Base-by-base conservation (phyloP, 2,113 vertebrate species). In the Elanoides forficatus region DNA sequence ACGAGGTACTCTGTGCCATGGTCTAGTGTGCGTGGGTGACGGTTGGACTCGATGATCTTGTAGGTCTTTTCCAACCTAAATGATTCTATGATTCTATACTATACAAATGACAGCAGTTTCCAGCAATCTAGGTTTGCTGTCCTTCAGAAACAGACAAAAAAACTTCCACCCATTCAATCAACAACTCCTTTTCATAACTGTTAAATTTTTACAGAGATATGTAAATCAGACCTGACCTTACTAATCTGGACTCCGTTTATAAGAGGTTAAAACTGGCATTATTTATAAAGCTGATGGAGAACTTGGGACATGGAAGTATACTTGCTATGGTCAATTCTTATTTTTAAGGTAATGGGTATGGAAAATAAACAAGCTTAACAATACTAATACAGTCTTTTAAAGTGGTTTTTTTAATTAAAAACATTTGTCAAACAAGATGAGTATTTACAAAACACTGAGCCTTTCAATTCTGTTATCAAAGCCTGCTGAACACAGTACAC, bases 401-500 rank as follows among this genome's bases (percentile, higher is more conserved):
- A 45, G 2, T 4, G 11, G 19, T 56, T 92, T 94, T 92, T 94
- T 97, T 94, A 75, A 95, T 95, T 86, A 22, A 63, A 94, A 79
- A 89, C 63, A 73, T 22, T 72, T 82, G 38, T 78, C 66, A 68
- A 85, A 91, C 62, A 80, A 75, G 47, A 53, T 47, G 23, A 88
- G 11, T 96, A 95, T 97, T 97, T 94, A 97, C 95, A 97, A 92
- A 95, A 88, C 85, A 92, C 7, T n/a, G 21, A 92, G 22, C 32
- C 45, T 95, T 95, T 91, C 9, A 66, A 56, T 67, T 87, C 25
- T 50, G 13, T 65, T 86, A 93, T 50, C 43, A 93, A 97, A 93
- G 75, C 27, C 30, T 75, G 65, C 15, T 60, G 81, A 96, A 71
- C 42, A 95, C 42, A 81, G 59, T 29, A 83, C 52, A 79, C 60